phyloP scores from a whole-genome alignment of 2,113 vertebrate species.

The Proterorhinus semilunaris region DNA sequence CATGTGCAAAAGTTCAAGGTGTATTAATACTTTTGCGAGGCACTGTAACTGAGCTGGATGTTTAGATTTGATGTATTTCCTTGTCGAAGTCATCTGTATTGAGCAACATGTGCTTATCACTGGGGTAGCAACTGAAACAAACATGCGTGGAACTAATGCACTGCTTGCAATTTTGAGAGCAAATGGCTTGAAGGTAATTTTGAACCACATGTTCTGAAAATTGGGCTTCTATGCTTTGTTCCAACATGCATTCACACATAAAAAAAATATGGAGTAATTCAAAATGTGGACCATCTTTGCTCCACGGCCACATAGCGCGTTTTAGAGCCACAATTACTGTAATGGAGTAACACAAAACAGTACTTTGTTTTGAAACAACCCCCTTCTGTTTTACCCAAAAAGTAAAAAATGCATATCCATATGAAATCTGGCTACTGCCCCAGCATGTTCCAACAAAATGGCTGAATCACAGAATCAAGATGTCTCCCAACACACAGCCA shows the following conservation, averaged over 20 bases:
- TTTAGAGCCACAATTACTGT: neutral
- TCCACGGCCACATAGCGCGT: neutral
- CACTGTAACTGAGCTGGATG: too few species aligned
- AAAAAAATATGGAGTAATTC: neutral
- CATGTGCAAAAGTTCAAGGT: too few species aligned
- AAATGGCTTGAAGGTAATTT: neutral
- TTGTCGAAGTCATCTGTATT: too few species aligned
- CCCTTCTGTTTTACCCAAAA: neutral
- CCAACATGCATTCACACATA: neutral
- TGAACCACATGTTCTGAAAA: too few species aligned
- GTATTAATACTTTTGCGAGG: too few species aligned
- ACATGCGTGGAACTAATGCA: neutral
- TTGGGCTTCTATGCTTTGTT: too few species aligned
- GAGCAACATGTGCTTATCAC: too few species aligned
- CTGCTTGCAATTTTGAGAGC: neutral
- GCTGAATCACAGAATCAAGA: neutral
- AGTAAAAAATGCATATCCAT: neutral
- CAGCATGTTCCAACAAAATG: neutral
- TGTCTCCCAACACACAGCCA: conserved; percentile 1
- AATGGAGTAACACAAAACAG: neutral
- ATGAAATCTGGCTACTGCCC: neutral
- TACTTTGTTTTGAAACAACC: neutral
- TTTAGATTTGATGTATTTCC: too few species aligned
- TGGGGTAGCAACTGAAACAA: neutral
- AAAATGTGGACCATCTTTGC: neutral